Percentiles rank a stretch among this genome's conserved stretches.
phyloP scores from a whole-genome alignment of 2,797 vertebrate species.

The Sebastes iracundus region DNA sequence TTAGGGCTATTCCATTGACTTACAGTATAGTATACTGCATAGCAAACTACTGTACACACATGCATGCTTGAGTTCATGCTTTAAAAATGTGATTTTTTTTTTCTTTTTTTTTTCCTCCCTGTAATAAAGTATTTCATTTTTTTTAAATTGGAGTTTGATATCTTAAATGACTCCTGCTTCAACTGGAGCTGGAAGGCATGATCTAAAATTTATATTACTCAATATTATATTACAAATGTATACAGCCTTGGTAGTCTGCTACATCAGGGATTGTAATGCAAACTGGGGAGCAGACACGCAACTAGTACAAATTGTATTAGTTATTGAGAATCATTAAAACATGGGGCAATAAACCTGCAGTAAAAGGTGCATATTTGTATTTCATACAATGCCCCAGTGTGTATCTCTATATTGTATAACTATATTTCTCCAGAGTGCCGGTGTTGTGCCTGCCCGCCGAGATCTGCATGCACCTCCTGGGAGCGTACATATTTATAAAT shows the following conservation, averaged over 20 bases:
- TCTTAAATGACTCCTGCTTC: neutral
- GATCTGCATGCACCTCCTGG: neutral
- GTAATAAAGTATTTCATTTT: slow-evolving; percentile 62
- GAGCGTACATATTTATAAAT: neutral
- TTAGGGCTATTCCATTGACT: slow-evolving; percentile 40
- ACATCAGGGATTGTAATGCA: neutral
- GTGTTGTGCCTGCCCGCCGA: neutral
- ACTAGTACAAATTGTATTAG: neutral
- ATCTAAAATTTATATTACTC: neutral
- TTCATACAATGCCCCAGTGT: neutral
- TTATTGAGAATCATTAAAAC: neutral
- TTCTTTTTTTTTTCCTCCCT: neutral
- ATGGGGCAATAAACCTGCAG: neutral
- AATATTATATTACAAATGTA: neutral
- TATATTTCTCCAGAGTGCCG: neutral
- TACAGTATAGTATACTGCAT: slow-evolving; percentile 29
- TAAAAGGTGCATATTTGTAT: neutral
- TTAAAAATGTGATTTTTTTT: slow-evolving; percentile 44
- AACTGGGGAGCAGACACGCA: neutral
- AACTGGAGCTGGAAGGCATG: neutral
- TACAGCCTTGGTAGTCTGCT: neutral
- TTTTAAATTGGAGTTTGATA: neutral
- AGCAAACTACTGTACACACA: slow-evolving; percentile 62
- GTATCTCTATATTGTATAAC: neutral
- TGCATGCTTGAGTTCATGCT: slow-evolving; percentile 59